Conservation (phyloP, 2,888 invertebrate genomes). For the Euclidia mi region DNA sequence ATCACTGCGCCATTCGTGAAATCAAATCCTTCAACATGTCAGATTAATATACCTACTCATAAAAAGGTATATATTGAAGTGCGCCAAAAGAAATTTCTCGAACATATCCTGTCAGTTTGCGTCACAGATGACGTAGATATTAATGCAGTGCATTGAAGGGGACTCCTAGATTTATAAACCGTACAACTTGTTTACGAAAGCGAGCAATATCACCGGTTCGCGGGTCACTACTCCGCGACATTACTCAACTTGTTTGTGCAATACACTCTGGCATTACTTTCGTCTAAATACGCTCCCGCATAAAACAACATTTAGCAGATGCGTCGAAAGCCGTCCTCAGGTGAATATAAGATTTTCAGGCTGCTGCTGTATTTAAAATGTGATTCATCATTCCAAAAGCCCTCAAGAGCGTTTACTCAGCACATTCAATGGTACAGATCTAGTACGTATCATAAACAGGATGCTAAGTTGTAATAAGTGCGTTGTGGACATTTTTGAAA, state of each 20-base stretch:
- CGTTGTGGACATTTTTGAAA: no score
- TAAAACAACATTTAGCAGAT: neutral
- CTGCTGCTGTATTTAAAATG: constrained; percentile 20
- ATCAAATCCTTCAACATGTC: no score
- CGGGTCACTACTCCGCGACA: constrained; percentile 34
- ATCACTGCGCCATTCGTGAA: no score
- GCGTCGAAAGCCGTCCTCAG: neutral
- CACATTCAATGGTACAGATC: no score
- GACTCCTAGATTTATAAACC: constrained; percentile 24
- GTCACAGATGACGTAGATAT: constrained; percentile 14
- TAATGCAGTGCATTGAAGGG: constrained; percentile 25
- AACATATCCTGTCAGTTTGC: constrained; percentile 3
- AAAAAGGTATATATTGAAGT: no score
- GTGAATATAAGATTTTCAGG: neutral
- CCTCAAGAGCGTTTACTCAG: constrained; percentile 5
- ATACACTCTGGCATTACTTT: constrained; percentile 17
- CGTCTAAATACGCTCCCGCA: constrained; percentile 9
- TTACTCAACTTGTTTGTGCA: constrained; percentile 40
- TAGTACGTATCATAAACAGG: no score
- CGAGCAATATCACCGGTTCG: constrained; percentile 16
- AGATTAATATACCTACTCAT: no score
- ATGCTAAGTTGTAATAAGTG: no score
- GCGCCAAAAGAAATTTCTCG: neutral
- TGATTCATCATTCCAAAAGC: constrained; percentile 24
- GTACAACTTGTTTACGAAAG: constrained; percentile 38